Evolutionary conservation across 1,140 invertebrate species (phyloP).

Genomic region (Temnothorax nylanderi): DNA sequence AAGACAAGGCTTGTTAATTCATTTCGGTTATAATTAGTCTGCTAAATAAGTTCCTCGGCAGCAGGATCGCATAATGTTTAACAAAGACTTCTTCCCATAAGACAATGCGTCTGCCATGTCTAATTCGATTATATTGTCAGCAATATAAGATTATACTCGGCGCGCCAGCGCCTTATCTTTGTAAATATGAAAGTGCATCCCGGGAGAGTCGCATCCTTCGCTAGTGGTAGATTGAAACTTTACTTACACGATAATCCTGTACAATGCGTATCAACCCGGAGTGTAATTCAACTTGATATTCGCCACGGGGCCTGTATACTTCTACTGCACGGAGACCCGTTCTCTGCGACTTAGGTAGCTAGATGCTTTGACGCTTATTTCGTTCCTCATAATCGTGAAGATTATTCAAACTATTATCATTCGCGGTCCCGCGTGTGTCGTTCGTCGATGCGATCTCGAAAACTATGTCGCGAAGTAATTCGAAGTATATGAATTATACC

Average conservation of each 20-base stretch:
- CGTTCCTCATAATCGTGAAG: constrained; percentile 56
- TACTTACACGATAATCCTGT: constrained; percentile 77
- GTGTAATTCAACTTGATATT: constrained; percentile 77
- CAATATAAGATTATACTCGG: constrained; percentile 38
- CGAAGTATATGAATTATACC: constrained; percentile 40
- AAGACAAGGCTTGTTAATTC: neutral
- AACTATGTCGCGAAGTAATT: constrained; percentile 53
- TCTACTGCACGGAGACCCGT: constrained; percentile 48
- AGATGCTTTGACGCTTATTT: constrained; percentile 67
- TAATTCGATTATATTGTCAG: constrained; percentile 39
- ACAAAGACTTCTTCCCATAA: constrained; percentile 6
- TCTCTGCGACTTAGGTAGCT: constrained; percentile 36
- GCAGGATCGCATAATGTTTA: constrained; percentile 15
- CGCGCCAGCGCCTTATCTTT: constrained; percentile 32
- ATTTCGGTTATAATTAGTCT: neutral
- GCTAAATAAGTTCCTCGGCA: neutral
- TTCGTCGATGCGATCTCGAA: constrained; percentile 45
- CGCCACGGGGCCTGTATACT: constrained; percentile 73
- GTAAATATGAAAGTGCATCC: constrained; percentile 57
- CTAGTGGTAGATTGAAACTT: constrained; percentile 79
- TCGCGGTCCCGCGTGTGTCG: constrained; percentile 51
- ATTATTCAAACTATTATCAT: constrained; percentile 67
- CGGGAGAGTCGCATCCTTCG: constrained; percentile 63
- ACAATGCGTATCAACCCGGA: constrained; percentile 67
- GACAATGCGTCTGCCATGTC: neutral